Percentiles rank a stretch among this genome's conserved stretches.
These are phyloP conservation scores for Marmota monax DNA, from an alignment of 2,113 vertebrate species.

Conservation along the genomic window DNA sequence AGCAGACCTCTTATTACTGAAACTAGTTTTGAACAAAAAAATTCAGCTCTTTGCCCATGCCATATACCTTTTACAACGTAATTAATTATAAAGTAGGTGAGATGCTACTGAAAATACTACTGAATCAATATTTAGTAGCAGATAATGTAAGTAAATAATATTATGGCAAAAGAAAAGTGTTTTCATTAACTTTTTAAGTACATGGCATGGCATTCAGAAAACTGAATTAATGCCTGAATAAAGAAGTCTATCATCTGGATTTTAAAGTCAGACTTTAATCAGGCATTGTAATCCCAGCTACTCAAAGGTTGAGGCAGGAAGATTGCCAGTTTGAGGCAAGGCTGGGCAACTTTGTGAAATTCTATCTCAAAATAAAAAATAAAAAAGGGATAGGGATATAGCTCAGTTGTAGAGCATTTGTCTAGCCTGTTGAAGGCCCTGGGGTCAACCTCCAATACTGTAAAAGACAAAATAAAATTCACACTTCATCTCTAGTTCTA, in stretches of 20 bases:
- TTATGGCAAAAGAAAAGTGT: not conserved
- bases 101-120: not conserved
- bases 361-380: not conserved
- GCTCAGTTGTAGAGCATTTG: not conserved
- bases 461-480: not conserved
- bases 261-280: not conserved
- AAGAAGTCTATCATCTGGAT: constrained; percentile 1
- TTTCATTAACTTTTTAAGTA: constrained; percentile 16
- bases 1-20: not conserved
- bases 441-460: not conserved
- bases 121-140: constrained; percentile 23
- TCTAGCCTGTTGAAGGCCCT: not conserved
- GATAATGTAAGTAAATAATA: not conserved
- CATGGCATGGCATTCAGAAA: not conserved
- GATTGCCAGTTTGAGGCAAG: not conserved
- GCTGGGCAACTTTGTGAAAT: not conserved
- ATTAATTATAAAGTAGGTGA: constrained; percentile 32
- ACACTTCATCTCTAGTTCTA: not conserved
- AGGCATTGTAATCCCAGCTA: not conserved
- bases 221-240: not conserved
- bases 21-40: not conserved
- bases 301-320: not conserved
- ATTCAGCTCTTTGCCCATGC: not conserved
- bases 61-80: not conserved
- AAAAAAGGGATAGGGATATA: not conserved